Base-by-base conservation (phyloP, 1,140 invertebrate genomes). In the Macrobrachium rosenbergii region DNA sequence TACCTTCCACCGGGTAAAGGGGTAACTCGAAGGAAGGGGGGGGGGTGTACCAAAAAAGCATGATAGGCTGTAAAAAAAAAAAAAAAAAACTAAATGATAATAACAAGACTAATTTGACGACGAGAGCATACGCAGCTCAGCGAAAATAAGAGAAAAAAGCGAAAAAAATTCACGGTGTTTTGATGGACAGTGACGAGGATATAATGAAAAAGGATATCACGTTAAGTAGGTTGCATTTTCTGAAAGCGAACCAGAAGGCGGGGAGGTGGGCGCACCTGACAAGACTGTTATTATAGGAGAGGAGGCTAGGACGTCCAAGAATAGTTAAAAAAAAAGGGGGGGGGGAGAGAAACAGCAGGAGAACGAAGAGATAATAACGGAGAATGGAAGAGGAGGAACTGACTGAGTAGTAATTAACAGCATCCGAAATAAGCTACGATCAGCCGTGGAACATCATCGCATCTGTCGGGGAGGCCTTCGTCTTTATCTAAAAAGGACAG, bases 311-410 rank as follows among this genome's bases (percentile, higher is more conserved):
- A 37, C 28, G 28, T 37, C 28, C 28, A 1, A 37, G 28, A 37
- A 37, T 3, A n/a, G n/a, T n/a, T n/a, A 76, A 37, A 16, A 43
- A 28, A 43, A 43, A 58, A 37, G 28, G 59, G 37, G 67, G 73
- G 43, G 21, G 72, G 75, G 58, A 62, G 45, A 62, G 72, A 62
- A 59, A 52, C 52, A 63, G 72, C 23, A 52, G 21, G 23, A 75
- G 52, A 76, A 59, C 58, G 82, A 23, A 64, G 62, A 81, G 62
- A 64, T n/a, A 67, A 23, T n/a, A 17, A n/a, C 37, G 69, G 63
- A 69, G 21, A 37, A 21, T 45, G 63, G 43, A 58, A 69, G 80
- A 82, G 80, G 72, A 37, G 58, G 62, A 76, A 37, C 28, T 37
- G 28, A 37, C 28, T 37, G 28, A 37, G 28, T 37, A 37, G 28